Evolutionary conservation across 2,888 invertebrate genomes (phyloP).

Genomic region (Drosophila niveifrons): DNA sequence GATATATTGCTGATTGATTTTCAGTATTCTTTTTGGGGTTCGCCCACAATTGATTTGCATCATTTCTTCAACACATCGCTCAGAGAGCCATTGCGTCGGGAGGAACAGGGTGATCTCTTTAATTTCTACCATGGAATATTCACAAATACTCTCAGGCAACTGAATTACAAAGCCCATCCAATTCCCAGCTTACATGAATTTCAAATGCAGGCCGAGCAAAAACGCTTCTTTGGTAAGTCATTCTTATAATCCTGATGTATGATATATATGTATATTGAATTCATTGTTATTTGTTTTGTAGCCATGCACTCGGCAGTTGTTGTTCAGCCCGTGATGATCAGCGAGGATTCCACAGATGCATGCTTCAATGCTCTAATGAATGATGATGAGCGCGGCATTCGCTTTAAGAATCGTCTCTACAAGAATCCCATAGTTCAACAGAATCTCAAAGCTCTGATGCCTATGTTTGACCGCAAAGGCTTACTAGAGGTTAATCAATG

Average conservation of each 20-base stretch:
- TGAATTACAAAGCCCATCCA: conserved; percentile 69
- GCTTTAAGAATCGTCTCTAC: conserved; percentile 82
- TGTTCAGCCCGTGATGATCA: conserved; percentile 83
- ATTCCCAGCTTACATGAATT: conserved; percentile 83
- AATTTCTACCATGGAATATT: conserved; percentile 81
- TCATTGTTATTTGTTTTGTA: conserved; percentile 32
- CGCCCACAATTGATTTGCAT: conserved; percentile 84
- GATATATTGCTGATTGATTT: conserved; percentile 84
- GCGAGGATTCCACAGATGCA: conserved; percentile 82
- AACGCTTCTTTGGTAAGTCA: conserved; percentile 79
- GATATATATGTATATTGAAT: neutral
- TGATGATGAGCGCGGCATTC: conserved; percentile 80
- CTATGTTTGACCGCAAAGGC: conserved; percentile 82
- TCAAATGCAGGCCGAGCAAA: conserved; percentile 77
- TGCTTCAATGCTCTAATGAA: conserved; percentile 83
- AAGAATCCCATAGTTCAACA: conserved; percentile 81
- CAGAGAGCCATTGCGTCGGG: conserved; percentile 75
- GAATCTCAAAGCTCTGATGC: conserved; percentile 81
- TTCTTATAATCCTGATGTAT: neutral
- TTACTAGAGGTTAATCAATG: conserved; percentile 81
- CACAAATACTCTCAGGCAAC: conserved; percentile 65
- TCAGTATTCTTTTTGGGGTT: conserved; percentile 84
- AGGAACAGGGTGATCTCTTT: conserved; percentile 79
- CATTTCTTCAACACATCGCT: conserved; percentile 84
- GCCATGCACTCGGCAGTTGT: conserved; percentile 82